phyloP scores from a whole-genome alignment of 2,888 invertebrate species.

The Trichopoda pennipes region DNA sequence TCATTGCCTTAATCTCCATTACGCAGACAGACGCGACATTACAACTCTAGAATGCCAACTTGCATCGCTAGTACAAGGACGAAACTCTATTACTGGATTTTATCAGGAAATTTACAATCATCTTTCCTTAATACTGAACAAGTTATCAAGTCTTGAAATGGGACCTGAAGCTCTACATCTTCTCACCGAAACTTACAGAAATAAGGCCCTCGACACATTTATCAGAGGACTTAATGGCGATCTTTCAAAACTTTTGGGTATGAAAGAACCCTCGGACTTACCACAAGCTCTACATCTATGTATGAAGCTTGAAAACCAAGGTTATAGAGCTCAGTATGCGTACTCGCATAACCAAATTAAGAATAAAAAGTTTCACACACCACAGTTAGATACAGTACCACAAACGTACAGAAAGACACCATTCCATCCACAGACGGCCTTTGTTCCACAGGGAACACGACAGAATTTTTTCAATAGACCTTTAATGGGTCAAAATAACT shows the following conservation, averaged over 20 bases:
- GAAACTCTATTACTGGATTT: background rate
- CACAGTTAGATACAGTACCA: too few species aligned
- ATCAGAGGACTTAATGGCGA: background rate
- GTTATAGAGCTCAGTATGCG: too few species aligned
- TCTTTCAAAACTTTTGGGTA: background rate
- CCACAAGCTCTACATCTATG: too few species aligned
- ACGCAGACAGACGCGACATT: constrained; percentile 10
- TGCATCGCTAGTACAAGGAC: constrained; percentile 1
- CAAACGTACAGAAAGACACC: too few species aligned
- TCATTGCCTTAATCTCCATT: background rate
- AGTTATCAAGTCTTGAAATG: background rate
- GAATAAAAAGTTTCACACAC: too few species aligned
- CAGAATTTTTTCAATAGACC: too few species aligned
- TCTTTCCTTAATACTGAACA: constrained; percentile 7
- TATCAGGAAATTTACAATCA: constrained; percentile 18
- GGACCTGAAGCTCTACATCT: background rate
- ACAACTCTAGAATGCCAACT: constrained; percentile 3
- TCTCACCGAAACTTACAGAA: background rate
- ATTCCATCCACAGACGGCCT: too few species aligned
- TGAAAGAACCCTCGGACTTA: background rate
- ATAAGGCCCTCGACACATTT: background rate
- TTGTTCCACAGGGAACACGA: too few species aligned
- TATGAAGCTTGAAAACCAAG: too few species aligned
- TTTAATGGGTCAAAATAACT: too few species aligned
- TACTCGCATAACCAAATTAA: too few species aligned